Conservation (phyloP, 2,113 vertebrate species). For the Pampusana beccarii region DNA sequence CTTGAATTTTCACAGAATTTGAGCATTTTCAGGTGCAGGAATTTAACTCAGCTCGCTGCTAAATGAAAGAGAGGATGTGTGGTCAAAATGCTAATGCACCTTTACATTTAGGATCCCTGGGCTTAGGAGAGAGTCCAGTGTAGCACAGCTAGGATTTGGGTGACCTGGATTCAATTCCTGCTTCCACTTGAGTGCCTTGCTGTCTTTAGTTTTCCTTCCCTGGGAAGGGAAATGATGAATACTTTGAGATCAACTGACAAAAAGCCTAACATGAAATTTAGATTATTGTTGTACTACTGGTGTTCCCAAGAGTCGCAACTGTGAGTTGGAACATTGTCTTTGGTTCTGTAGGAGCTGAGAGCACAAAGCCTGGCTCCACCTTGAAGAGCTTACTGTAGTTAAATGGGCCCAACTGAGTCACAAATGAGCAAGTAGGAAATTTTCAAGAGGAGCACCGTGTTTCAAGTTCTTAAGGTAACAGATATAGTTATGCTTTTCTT, state of each 20-base stretch:
- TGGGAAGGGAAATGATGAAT: not conserved
- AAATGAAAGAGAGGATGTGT: not conserved
- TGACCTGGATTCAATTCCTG: not conserved
- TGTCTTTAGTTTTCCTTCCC: not conserved
- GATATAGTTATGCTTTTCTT: not conserved
- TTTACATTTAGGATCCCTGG: not conserved
- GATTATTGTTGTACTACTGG: not conserved
- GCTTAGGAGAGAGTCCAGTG: not conserved
- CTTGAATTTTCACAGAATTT: not conserved
- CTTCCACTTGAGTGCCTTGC: not conserved
- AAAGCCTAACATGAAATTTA: not conserved
- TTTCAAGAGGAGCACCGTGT: not conserved
- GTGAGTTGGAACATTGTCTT: not conserved
- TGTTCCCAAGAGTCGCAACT: not conserved
- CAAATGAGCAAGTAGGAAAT: not conserved
- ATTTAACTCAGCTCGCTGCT: not conserved
- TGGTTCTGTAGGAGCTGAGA: not conserved
- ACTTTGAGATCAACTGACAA: not conserved
- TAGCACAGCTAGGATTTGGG: not conserved
- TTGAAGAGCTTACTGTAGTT: not conserved
- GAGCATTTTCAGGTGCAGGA: not conserved
- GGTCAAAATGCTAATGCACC: not conserved
- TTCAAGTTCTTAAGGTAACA: not conserved
- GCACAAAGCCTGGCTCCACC: not conserved
- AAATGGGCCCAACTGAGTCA: not conserved